A percentile compares a stretch with the other conserved stretches of the same genome.
Evolutionary conservation across 2,888 invertebrate genomes (phyloP).

Genomic region (Phymatocera aterrima): DNA sequence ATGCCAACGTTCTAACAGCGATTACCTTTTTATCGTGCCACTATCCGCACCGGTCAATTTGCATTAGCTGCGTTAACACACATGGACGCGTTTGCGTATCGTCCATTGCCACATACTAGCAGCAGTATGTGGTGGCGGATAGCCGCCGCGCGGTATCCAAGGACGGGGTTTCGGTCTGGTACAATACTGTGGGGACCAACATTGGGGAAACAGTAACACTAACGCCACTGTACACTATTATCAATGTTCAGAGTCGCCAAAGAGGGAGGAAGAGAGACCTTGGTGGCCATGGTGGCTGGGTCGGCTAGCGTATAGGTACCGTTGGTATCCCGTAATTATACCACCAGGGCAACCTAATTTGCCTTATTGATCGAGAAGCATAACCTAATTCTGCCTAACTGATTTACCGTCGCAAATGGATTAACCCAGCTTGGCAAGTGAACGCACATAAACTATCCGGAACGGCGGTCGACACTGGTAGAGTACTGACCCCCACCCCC

Average conservation of each 20-base stretch:
- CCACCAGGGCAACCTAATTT: slow-evolving; percentile 59
- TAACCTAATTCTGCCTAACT: slow-evolving; percentile 64
- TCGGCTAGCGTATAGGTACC: too few species aligned
- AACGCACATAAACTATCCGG: slow-evolving; percentile 45
- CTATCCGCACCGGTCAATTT: slow-evolving; percentile 58
- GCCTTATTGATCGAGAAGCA: slow-evolving; percentile 67
- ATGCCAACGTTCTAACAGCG: slow-evolving; percentile 54
- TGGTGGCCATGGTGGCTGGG: too few species aligned
- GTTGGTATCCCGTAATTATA: slow-evolving; percentile 45
- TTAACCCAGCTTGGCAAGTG: slow-evolving; percentile 57
- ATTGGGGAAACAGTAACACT: not conserved
- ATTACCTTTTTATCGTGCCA: slow-evolving; percentile 62
- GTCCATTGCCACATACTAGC: not conserved
- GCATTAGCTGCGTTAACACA: slow-evolving; percentile 48
- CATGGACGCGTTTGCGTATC: not conserved
- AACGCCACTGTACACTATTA: not conserved
- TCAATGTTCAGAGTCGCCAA: not conserved
- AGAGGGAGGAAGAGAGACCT: not conserved
- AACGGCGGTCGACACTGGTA: slow-evolving; percentile 32
- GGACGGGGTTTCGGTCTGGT: not conserved
- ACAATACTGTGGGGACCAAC: slow-evolving; percentile 34
- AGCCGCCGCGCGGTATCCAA: slow-evolving; percentile 13
- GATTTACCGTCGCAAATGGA: slow-evolving; percentile 65
- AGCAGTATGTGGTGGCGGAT: not conserved
- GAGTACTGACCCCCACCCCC: slow-evolving; percentile 8